Evolutionary conservation across 2,113 vertebrate genomes (phyloP).

Genomic region (Coregonus clupeaformis): DNA sequence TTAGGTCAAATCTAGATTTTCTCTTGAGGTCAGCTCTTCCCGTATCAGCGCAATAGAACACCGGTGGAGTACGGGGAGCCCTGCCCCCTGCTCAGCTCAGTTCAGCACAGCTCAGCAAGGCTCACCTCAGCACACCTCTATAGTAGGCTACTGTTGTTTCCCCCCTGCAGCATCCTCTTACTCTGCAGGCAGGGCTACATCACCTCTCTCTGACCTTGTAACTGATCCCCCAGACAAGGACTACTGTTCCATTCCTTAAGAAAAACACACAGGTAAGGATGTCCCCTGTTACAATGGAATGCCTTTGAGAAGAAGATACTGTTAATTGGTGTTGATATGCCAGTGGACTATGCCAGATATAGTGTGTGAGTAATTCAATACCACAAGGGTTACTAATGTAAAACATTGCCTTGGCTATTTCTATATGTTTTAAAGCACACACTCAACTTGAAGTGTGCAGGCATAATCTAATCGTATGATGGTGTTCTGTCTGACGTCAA

Average conservation of each 20-base stretch:
- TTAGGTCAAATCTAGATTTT: constrained; percentile 23
- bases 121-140: constrained; percentile 20
- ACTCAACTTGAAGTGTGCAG: background rate
- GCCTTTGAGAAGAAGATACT: background rate
- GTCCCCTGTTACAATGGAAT: too few relatives aligned
- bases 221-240: too few relatives aligned
- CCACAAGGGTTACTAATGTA: too few relatives aligned
- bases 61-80: constrained; percentile 46
- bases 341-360: background rate
- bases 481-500: background rate
- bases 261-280: background rate
- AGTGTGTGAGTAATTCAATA: too few relatives aligned
- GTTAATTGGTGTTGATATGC: background rate
- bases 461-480: background rate
- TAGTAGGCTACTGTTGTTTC: background rate
- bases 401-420: too few relatives aligned
- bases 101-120: constrained; percentile 38
- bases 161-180: background rate
- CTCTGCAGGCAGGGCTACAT: background rate
- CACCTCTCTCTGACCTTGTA: too few relatives aligned
- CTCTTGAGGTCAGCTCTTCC: constrained; percentile 52
- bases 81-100: constrained; percentile 9
- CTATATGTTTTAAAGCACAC: background rate
- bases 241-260: background rate
- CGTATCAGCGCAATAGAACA: constrained; percentile 70